Percentiles rank a stretch among this genome's conserved stretches.
Conservation (phyloP, 1,140 invertebrate genomes). For the Pseudomyrmex dendroicus region DNA sequence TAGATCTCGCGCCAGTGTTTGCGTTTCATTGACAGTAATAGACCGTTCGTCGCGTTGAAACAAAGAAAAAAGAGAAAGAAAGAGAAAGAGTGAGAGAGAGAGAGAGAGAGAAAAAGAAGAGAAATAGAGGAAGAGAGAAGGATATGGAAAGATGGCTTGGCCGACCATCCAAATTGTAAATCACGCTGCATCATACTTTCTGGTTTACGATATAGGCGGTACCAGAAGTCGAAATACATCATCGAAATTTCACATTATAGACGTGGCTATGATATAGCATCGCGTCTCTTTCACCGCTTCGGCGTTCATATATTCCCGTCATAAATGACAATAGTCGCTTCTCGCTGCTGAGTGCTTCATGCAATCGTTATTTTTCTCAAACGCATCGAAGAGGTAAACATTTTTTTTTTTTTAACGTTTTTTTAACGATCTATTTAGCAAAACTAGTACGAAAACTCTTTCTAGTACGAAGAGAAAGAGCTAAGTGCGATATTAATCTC, state of each 20-base stretch:
- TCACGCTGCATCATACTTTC: conserved; percentile 65
- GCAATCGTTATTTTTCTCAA: conserved; percentile 40
- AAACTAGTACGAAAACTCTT: neutral
- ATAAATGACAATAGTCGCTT: conserved; percentile 65
- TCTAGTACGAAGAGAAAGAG: neutral
- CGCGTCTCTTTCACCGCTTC: conserved; percentile 23
- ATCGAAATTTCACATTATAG: conserved; percentile 57
- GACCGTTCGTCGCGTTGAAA: conserved; percentile 52
- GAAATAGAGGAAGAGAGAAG: too few species aligned
- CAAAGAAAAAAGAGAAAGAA: neutral
- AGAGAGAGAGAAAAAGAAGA: neutral
- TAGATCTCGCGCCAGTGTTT: conserved; percentile 55
- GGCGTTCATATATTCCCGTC: conserved; percentile 57
- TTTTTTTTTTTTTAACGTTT: neutral
- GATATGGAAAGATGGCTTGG: conserved; percentile 15
- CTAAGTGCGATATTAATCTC: conserved; percentile 2
- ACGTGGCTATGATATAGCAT: conserved; percentile 32
- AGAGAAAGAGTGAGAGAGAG: neutral
- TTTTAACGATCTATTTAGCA: conserved; percentile 1
- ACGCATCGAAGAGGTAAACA: neutral
- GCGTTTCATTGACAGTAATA: conserved; percentile 72
- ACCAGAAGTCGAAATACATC: conserved; percentile 67
- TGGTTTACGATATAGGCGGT: conserved; percentile 16
- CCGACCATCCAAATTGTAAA: conserved; percentile 60
- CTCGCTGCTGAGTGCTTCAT: neutral